Base-by-base conservation (phyloP, 2,113 vertebrate species). In the Brienomyrus brachyistius region DNA sequence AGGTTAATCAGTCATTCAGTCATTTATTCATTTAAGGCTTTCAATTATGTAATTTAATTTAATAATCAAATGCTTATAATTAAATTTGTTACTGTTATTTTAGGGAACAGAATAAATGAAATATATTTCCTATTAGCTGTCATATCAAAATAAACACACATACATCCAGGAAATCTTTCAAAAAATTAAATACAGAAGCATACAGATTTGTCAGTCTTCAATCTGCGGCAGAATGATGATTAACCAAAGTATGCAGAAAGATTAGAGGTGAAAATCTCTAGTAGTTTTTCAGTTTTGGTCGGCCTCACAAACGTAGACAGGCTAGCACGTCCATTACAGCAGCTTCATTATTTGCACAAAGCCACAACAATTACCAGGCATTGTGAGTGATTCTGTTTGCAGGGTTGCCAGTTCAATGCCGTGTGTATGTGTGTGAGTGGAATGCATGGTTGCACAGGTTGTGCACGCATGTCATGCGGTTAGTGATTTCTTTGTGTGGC, bases 11-110 rank as follows among this genome's bases (percentile, higher is more conserved):
- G 74, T 40, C 74, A 43, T 80, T 80, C 74, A 80, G 74, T 80
- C 74, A 80, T 80, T 80, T 80, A 80, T 80, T 35, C 31, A 40
- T 80, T 80, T 80, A 80, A 80, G 15, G 74, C 31, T 19, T 80
- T 80, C 74, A 43, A 80, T 80, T 80, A 43, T 40, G 74, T 17
- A 43, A 80, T 80, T 80, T 77, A 40, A 40, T 77, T 77, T 43
- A 80, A 80, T 80, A 80, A 80, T 80, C 74, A 80, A 70, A 80
- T 80, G 74, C 74, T 80, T 19, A 21, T 80, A 80, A 80, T 80
- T 80, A 80, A 80, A 80, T 80, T 80, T 80, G 35, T 35, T 80
- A 80, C 74, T 80, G 74, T 43, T 80, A 19, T 35, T 80, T 80
- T 80, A 80, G 35, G 35, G 31, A 80, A 19, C 35, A 43, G 74